A percentile compares a stretch with the other conserved stretches of the same genome.
These are phyloP conservation scores for Epicampocera succincta DNA, from an alignment of 2,888 invertebrate genomes.

Conservation along the genomic window DNA sequence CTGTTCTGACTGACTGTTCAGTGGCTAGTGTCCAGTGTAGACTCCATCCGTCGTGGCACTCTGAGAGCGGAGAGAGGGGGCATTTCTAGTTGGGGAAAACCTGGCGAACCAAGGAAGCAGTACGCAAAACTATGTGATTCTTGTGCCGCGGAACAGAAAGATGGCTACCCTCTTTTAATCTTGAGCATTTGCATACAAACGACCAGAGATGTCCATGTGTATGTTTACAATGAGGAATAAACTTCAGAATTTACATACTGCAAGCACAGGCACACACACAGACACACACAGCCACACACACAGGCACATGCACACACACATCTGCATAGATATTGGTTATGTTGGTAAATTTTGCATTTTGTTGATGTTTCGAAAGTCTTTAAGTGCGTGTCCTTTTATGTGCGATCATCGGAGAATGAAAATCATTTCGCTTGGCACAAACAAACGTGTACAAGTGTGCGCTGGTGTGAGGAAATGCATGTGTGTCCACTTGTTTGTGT, in stretches of 20 bases:
- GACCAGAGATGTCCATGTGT: slow-evolving; percentile 7
- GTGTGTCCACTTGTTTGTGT: slow-evolving; percentile 33
- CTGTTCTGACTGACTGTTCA: no score
- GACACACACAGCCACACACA: slow-evolving; percentile 52
- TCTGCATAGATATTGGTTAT: slow-evolving; percentile 43
- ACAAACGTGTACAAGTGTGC: slow-evolving; percentile 6
- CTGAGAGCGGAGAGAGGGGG: no score
- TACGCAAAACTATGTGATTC: no score
- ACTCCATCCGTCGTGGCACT: no score
- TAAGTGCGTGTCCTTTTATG: slow-evolving; percentile 60
- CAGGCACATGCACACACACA: slow-evolving; percentile 45
- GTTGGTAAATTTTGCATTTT: slow-evolving; percentile 60
- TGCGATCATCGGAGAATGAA: slow-evolving; percentile 36
- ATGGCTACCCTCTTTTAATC: slow-evolving; percentile 25
- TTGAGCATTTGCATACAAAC: slow-evolving; percentile 4
- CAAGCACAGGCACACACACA: slow-evolving; percentile 37
- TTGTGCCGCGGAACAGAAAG: background rate
- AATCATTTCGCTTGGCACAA: slow-evolving; percentile 38
- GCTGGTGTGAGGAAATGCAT: slow-evolving; percentile 5
- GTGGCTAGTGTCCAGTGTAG: no score
- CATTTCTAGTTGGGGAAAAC: no score
- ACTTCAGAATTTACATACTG: slow-evolving; percentile 54
- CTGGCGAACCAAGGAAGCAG: no score
- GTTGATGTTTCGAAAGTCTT: slow-evolving; percentile 59
- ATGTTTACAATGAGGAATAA: slow-evolving; percentile 43